phyloP scores from a whole-genome alignment of 2,113 vertebrate species.

The Malurus alboscapulatus region DNA sequence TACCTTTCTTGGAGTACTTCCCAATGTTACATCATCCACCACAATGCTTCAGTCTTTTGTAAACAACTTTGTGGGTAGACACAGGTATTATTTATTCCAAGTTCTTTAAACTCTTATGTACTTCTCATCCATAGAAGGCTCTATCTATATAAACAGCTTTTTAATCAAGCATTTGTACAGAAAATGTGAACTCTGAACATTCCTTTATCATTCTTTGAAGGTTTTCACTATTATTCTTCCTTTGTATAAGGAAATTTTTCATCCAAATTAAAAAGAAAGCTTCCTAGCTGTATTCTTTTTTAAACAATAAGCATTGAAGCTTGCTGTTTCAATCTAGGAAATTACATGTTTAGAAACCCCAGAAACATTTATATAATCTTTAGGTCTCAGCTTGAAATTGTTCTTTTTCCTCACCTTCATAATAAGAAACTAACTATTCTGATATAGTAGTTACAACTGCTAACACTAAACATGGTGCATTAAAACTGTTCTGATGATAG shows the following conservation, averaged over 20 bases:
- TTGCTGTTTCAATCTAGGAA: not conserved
- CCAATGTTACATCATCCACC: not conserved
- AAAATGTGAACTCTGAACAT: not conserved
- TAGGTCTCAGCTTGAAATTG: not conserved
- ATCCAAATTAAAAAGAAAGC: not conserved
- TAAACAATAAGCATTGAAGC: not conserved
- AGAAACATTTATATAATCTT: slow-evolving; percentile 21
- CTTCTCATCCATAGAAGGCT: not conserved
- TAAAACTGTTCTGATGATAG: slow-evolving; percentile 24
- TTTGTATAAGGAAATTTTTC: not conserved
- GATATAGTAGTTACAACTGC: not conserved
- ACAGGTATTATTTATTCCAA: not conserved
- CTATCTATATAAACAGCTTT: not conserved
- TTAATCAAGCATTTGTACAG: not conserved
- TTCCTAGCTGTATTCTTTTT: not conserved
- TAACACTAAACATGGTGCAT: slow-evolving; percentile 27
- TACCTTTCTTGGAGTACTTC: not conserved
- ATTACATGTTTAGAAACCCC: not conserved
- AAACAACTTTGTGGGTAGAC: not conserved
- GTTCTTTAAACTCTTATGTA: not conserved
- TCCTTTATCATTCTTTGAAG: not conserved
- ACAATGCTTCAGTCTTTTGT: not conserved
- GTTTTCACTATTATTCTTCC: not conserved
- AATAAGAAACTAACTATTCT: slow-evolving; percentile 55
- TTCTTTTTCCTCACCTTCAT: slow-evolving; percentile 16